phyloP scores from a whole-genome alignment of 1,140 invertebrate genomes.

The Aethina tumida region DNA sequence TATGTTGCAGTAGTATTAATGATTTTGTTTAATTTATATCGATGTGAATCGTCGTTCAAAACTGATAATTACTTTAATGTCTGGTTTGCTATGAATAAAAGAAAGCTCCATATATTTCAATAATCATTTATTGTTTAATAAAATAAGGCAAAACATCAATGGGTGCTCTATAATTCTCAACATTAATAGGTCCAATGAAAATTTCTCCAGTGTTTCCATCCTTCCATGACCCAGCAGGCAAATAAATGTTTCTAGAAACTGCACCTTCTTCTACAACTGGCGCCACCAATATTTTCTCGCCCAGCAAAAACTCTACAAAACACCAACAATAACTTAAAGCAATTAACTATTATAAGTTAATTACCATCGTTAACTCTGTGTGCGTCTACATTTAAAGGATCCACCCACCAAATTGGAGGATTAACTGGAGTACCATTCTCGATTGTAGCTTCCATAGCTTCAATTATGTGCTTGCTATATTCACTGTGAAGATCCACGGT shows the following conservation, averaged over 20 bases:
- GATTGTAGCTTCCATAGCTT: slow-evolving; percentile 48
- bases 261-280: slow-evolving; percentile 65
- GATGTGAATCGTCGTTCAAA: too few relatives aligned
- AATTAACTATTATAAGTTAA: neutral
- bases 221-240: slow-evolving; percentile 63
- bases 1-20: slow-evolving; percentile 45
- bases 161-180: slow-evolving; percentile 55
- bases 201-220: slow-evolving; percentile 39
- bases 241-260: slow-evolving; percentile 58
- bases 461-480: slow-evolving; percentile 51
- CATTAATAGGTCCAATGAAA: slow-evolving; percentile 51
- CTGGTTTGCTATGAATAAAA: too few relatives aligned
- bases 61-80: too few relatives aligned
- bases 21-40: too few relatives aligned
- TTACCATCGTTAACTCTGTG: slow-evolving; percentile 19
- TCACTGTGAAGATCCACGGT: slow-evolving; percentile 59
- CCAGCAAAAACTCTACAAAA: slow-evolving; percentile 66
- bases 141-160: slow-evolving; percentile 59
- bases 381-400: slow-evolving; percentile 49
- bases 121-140: slow-evolving; percentile 22
- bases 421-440: slow-evolving; percentile 62
- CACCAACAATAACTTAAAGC: neutral
- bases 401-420: slow-evolving; percentile 85
- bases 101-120: too few relatives aligned
- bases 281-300: slow-evolving; percentile 70